Conservation (phyloP, 2,888 invertebrate genomes). For the Eustalomyia histrio region DNA sequence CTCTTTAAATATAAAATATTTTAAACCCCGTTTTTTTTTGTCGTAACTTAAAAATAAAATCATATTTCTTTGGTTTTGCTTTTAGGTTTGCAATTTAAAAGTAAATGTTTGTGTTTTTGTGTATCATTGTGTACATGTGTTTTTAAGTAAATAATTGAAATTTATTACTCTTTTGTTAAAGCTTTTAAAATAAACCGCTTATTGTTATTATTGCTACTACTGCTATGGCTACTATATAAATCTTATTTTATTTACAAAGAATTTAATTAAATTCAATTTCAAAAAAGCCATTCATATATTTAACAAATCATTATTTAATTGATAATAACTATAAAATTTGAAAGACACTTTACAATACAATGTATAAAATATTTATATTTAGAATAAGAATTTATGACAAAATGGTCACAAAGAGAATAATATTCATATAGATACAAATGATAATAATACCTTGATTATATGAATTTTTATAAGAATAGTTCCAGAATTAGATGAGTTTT, state of each 20-base stretch:
- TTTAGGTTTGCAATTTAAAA: background rate
- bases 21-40: background rate
- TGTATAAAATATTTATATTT: too few species aligned
- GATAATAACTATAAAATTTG: slow-evolving; percentile 25
- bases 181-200: slow-evolving; percentile 47
- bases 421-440: too few species aligned
- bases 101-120: background rate
- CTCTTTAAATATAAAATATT: background rate
- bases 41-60: background rate
- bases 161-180: slow-evolving; percentile 62
- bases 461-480: too few species aligned
- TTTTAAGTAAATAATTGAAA: slow-evolving; percentile 55
- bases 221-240: slow-evolving; percentile 47
- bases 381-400: too few species aligned
- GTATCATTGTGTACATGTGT: slow-evolving; percentile 26
- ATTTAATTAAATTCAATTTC: slow-evolving; percentile 62
- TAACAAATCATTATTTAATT: slow-evolving; percentile 35
- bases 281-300: slow-evolving; percentile 37
- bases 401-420: too few species aligned
- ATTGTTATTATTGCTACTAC: slow-evolving; percentile 36
- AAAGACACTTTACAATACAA: slow-evolving; percentile 2
- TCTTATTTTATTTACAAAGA: slow-evolving; percentile 57
- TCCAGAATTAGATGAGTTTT: too few species aligned
- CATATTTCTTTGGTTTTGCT: background rate
- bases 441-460: too few species aligned